phyloP scores from a whole-genome alignment of 2,888 invertebrate genomes.

The Drosophila nr. perissopoda region DNA sequence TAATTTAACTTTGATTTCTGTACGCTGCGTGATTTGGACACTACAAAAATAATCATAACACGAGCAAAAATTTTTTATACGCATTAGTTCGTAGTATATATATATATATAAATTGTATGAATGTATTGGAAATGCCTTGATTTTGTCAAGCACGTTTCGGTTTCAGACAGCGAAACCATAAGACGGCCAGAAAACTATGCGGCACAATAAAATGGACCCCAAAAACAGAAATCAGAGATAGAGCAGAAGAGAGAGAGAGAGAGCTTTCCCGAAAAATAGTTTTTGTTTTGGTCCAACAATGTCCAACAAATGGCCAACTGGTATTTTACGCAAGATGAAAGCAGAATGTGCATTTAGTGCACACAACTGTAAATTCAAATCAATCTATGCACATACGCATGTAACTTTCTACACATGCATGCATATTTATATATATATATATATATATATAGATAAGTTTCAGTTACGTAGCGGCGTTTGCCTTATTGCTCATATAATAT shows the following conservation, averaged over 20 bases:
- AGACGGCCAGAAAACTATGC: constrained; percentile 69
- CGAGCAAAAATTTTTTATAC: constrained; percentile 3
- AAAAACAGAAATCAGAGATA: constrained; percentile 24
- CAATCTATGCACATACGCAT: background rate
- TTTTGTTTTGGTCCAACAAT: constrained; percentile 13
- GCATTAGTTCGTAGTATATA: background rate
- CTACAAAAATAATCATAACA: constrained; percentile 27
- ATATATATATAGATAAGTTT: background rate
- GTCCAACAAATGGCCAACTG: constrained; percentile 4
- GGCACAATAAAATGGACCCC: constrained; percentile 44
- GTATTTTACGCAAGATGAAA: constrained; percentile 17
- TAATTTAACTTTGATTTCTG: constrained; percentile 35
- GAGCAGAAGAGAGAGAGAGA: background rate
- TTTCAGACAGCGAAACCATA: constrained; percentile 64
- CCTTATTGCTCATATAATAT: background rate
- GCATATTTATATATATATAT: background rate
- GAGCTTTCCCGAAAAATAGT: constrained; percentile 18
- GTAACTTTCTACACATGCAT: background rate
- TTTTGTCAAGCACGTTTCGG: constrained; percentile 72
- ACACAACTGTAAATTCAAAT: background rate
- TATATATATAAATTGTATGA: constrained; percentile 7
- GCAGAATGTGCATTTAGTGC: constrained; percentile 4
- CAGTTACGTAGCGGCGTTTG: constrained; percentile 6
- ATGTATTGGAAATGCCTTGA: constrained; percentile 34
- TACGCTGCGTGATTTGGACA: constrained; percentile 16